Base-by-base conservation (phyloP, 2,113 vertebrate species). In the Sisor rabdophorus region DNA sequence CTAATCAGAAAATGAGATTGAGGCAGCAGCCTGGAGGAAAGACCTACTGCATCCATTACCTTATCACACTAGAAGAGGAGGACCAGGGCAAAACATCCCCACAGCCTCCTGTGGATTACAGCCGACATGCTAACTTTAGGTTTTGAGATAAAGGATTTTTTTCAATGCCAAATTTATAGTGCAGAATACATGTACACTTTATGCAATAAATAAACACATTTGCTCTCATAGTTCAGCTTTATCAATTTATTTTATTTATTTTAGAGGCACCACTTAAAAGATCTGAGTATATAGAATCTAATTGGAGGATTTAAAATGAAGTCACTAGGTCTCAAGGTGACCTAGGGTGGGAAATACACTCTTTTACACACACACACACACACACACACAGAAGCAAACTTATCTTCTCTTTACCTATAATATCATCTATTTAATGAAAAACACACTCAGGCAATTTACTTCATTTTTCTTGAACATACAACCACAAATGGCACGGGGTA, bases 1-100 rank as follows among this genome's bases (percentile, higher is more conserved):
- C 78, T 79, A 83, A 83, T 83, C 82, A 83, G 71, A 82, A 74
- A 80, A 80, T 74, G 70, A 82, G 74, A 82, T 55, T 16, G 64
- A 73, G 70, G 65, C 68, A 76, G 52, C 68, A 68, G 73, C 68
- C 73, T 76, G 60, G 58, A 76, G 60, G 24, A 73, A 75, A 79
- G 61, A 50, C 26, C 52, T 52, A 59, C 70, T 77, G 73, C 63
- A 79, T 77, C 74, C 63, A 63, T 73, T 79, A 79, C 69, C 59
- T 72, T 68, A 71, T 64, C 79, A 61, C 48, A 54, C 44, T n/a
- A 22, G 47, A 70, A n/a, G 32, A 70, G 48, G 44, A 50, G 55
- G 78, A 71, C 59, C 32, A 17, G 48, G n/a, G 52, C 54, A 40
- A 30, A 61, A 69, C 53, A 73, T 60, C 32, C 32, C 70, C 52